Base-by-base conservation (phyloP, 2,113 vertebrate genomes). In the Hydrolagus affinis region DNA sequence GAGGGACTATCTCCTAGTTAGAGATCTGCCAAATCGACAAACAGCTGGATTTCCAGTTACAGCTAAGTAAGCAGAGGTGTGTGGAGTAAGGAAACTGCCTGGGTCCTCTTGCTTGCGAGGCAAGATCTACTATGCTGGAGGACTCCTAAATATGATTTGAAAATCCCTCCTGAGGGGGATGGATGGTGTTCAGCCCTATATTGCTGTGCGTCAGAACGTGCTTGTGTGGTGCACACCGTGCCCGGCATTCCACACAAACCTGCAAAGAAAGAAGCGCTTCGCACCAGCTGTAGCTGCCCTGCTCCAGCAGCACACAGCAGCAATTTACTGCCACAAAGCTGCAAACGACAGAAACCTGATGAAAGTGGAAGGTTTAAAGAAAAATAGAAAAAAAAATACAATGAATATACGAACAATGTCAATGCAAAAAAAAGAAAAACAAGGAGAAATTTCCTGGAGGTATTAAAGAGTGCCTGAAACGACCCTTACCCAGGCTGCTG, bases 211-310 rank as follows among this genome's bases (percentile, higher is more conserved):
- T n/a, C 71, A 44, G 44, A 86, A 86, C 87, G 74, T 85, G 56
- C 70, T 60, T 88, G 90, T 89, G 89, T 88, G 88, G 89, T 85
- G 87, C 89, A 91, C 89, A 92, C 87, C 86, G 89, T 88, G 88
- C 88, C 88, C 90, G 87, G 91, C 91, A 93, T 93, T 94, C 92
- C 93, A 92, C 92, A 95, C 94, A 93, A 94, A 95, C 94, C 94
- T 95, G 93, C 92, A 91, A 94, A 94, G 92, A 94, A 94, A 93
- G 94, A 94, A 92, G 94, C 94, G 85, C 93, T 94, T 88, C 90
- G 92, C 89, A 93, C 93, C 92, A 95, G 93, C 88, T 92, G 91
- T 93, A 94, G 92, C 15, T 92, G 91, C 87, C 90, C 92, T 91
- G 92, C 93, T 90, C 94, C 94, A 87, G 93, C 89, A 87, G 91